These are phyloP conservation scores for Mycetomoellerius zeteki DNA, from an alignment of 1,140 invertebrate species.

Conservation along the genomic window DNA sequence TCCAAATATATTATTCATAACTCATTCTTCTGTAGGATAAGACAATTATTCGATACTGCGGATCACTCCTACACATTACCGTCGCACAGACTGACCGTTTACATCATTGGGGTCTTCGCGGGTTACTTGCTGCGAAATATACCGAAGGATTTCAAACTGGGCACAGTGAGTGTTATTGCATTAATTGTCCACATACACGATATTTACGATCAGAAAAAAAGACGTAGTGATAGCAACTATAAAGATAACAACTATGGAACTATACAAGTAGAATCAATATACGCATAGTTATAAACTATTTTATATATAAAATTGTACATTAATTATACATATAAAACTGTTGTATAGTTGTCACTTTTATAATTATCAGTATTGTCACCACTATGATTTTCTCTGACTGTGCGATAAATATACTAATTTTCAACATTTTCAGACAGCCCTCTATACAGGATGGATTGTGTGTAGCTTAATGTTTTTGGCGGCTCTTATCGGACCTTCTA, in stretches of 20 bases:
- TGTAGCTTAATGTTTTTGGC: slow-evolving; percentile 86
- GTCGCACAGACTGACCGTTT: slow-evolving; percentile 90
- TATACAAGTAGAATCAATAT: no score
- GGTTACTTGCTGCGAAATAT: slow-evolving; percentile 88
- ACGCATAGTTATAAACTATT: no score
- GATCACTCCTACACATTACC: slow-evolving; percentile 91
- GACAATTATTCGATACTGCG: slow-evolving; percentile 90
- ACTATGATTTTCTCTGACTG: no score
- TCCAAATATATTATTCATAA: slow-evolving; percentile 2
- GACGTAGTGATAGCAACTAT: no score
- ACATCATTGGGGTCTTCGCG: slow-evolving; percentile 90
- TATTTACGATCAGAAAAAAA: not conserved
- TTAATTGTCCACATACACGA: slow-evolving; percentile 5
- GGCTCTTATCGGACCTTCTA: slow-evolving; percentile 89
- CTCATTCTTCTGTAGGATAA: slow-evolving; percentile 86
- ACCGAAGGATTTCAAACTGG: slow-evolving; percentile 84
- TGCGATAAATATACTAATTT: not conserved
- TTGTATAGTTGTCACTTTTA: no score
- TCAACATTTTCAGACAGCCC: slow-evolving; percentile 83
- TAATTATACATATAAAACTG: no score
- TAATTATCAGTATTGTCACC: no score
- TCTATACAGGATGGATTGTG: slow-evolving; percentile 88
- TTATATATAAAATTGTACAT: no score
- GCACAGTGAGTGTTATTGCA: slow-evolving; percentile 77
- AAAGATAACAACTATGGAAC: no score